Base-by-base conservation (phyloP, 2,113 vertebrate genomes). In the Apodemus sylvaticus region DNA sequence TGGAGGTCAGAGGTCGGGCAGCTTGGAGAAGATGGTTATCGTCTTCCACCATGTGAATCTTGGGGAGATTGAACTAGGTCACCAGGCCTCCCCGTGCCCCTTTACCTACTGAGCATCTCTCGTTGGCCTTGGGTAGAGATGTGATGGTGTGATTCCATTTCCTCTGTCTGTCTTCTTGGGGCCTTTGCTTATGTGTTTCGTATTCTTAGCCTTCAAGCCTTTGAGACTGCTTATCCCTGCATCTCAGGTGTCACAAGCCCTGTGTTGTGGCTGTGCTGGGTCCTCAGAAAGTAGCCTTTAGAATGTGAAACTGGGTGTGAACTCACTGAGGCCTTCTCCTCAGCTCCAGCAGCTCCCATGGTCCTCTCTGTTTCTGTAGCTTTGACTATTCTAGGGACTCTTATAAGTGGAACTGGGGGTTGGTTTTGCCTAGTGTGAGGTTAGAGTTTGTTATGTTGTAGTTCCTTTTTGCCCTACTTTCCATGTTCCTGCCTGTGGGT, bases 121-220 rank as follows among this genome's bases (percentile, higher is more conserved):
- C 79, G 13, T 19, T 39, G 55, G 36, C 13, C 51, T 60, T 39
- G 7, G 4, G 22, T 70, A 53, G 90, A 76, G 66, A 12, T 39
- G 19, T 4, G 5, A 12, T 7, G 45, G 26, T 4, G 0, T 51
- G 42, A 1, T 48, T 45, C 42, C n/a, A 1, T 39, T 31, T 0
- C 7, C 0, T 12, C 31, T 16, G 34, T 58, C 51, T 4, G 5
- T 36, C 55, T 36, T 34, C 1, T 4, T 12, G 55, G 19, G 66
- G 74, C 31, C 19, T 55, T 26, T 71, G 11, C 55, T 64, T 42
- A 64, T 39, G 3, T 1, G 0, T 74, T 14, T 62, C 60, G 74
- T 70, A 26, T 48, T 58, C 10, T 29, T 62, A 62, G 34, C 78
- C 78, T 2, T 53, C 51, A 31, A 14, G 51, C 94, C n/a, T 71